Evolutionary conservation across 2,113 vertebrate genomes (phyloP).

Genomic region (Pagrus major): DNA sequence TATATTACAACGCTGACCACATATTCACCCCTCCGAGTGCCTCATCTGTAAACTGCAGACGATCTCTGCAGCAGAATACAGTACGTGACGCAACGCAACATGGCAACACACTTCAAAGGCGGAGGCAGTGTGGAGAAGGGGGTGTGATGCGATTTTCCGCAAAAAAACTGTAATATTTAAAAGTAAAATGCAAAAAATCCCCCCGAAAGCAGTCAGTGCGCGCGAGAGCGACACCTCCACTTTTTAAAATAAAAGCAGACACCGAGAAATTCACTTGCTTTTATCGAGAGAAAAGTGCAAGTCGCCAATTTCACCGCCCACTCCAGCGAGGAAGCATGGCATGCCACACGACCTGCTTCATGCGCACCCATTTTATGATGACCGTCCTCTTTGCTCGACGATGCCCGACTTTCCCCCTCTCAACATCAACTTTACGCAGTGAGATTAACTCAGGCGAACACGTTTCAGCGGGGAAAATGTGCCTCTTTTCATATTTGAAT

Average conservation of each 20-base stretch:
- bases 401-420: constrained; percentile 24
- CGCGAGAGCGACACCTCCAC: accelerated
- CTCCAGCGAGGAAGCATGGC: constrained; percentile 82
- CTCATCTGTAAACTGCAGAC: constrained; percentile 46
- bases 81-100: constrained; percentile 83
- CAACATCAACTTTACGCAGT: not conserved
- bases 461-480: no score
- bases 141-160: constrained; percentile 77
- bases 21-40: not conserved
- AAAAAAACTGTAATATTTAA: constrained; percentile 52
- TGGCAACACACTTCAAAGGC: constrained; percentile 84
- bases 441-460: constrained; percentile 14
- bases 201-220: not conserved
- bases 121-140: constrained; percentile 75
- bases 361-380: constrained; percentile 83
- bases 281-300: constrained; percentile 72
- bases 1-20: not conserved
- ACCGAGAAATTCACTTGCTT: constrained; percentile 26
- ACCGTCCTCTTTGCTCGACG: constrained; percentile 69
- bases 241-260: not conserved
- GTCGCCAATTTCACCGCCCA: constrained; percentile 76
- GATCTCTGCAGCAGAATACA: constrained; percentile 81
- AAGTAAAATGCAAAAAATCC: constrained; percentile 45
- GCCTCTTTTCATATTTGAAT: no score
- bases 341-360: constrained; percentile 79